These are phyloP conservation scores for Peromyscus polionotus DNA, from an alignment of 2,113 vertebrate species.

Conservation along the genomic window DNA sequence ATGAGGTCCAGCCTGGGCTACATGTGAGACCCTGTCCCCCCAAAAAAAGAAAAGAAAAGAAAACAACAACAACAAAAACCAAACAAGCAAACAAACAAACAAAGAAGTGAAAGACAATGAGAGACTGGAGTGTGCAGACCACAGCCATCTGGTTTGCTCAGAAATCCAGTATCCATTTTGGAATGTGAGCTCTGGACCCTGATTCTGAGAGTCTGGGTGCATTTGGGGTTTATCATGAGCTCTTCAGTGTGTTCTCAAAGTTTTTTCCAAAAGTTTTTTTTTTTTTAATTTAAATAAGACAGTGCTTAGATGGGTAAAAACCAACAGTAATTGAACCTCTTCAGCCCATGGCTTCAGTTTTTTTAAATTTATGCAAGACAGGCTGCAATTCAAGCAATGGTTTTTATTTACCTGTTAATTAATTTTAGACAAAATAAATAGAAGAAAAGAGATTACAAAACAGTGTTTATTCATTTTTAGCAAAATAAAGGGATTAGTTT, in stretches of 20 bases:
- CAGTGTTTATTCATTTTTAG: not conserved
- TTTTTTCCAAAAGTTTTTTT: not conserved
- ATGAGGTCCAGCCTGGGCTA: not conserved
- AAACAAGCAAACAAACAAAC: no score
- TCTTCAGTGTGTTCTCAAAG: not conserved
- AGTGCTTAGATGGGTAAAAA: not conserved
- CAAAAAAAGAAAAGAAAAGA: not conserved
- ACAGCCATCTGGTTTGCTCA: not conserved
- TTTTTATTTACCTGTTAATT: not conserved
- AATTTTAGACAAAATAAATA: not conserved
- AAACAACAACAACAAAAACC: no score
- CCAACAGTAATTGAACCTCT: not conserved
- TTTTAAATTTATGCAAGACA: conserved; percentile 17
- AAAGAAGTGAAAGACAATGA: not conserved
- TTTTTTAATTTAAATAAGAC: not conserved
- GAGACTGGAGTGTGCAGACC: not conserved
- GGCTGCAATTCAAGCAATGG: not conserved
- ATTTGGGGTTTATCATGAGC: not conserved
- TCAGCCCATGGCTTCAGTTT: not conserved
- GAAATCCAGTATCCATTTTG: not conserved
- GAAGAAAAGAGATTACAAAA: not conserved
- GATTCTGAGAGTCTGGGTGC: not conserved
- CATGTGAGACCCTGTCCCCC: not conserved
- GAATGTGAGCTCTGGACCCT: not conserved
- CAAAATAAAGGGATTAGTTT: conserved; percentile 34